Percentiles rank a stretch among this genome's conserved stretches.
These are phyloP conservation scores for Rutpela maculata DNA, from an alignment of 2,888 invertebrate genomes.

Conservation along the genomic window DNA sequence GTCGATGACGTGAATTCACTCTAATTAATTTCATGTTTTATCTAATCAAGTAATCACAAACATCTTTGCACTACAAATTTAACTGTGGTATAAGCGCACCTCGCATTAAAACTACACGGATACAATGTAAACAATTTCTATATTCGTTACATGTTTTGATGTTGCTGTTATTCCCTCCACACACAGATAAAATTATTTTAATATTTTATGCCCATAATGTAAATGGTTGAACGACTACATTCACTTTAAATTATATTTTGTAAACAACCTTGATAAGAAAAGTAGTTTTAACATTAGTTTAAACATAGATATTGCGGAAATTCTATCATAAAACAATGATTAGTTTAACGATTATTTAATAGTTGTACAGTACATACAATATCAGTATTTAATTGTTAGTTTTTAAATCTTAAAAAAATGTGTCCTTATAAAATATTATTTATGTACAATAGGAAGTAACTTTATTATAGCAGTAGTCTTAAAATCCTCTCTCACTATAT, in stretches of 20 bases:
- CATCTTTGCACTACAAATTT: conserved; percentile 37
- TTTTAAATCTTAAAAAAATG: too few relatives aligned
- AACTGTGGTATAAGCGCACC: conserved; percentile 35
- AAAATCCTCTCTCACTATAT: too few relatives aligned
- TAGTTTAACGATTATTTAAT: background rate
- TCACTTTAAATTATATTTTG: background rate
- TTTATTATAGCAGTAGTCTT: too few relatives aligned
- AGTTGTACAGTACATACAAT: background rate
- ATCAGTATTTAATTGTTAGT: background rate
- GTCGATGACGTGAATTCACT: conserved; percentile 61
- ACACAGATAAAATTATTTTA: conserved; percentile 25
- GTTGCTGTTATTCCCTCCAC: conserved; percentile 32
- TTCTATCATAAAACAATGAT: background rate
- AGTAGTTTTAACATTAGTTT: background rate
- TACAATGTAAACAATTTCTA: conserved; percentile 49
- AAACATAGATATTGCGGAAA: background rate
- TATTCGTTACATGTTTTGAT: conserved; percentile 48
- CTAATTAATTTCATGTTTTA: conserved; percentile 63
- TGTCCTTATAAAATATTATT: too few relatives aligned
- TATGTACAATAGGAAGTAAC: too few relatives aligned
- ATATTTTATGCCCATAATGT: conserved; percentile 9
- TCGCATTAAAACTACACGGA: conserved; percentile 33
- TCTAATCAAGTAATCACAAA: conserved; percentile 36
- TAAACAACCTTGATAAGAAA: background rate
- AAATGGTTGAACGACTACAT: conserved; percentile 14